Conservation (phyloP, 2,797 vertebrate species). For the Okamejei kenojei region DNA sequence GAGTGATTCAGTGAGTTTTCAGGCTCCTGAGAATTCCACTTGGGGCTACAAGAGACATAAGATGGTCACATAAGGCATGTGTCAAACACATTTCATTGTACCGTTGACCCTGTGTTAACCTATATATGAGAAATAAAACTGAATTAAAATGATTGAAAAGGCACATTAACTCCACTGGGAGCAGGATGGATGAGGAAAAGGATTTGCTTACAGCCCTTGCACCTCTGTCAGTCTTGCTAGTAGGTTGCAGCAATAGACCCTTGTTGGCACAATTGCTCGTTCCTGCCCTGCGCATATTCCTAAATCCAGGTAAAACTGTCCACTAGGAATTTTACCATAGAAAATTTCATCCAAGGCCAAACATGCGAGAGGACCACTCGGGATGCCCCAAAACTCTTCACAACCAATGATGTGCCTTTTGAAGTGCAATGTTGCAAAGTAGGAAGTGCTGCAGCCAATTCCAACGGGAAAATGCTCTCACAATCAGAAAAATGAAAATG, state of each 20-base stretch:
- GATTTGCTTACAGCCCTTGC: not conserved
- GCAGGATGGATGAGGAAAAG: not conserved
- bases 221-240: not conserved
- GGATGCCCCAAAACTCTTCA: no score
- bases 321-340: not conserved
- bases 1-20: not conserved
- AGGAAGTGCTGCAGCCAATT: no score
- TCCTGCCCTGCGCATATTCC: not conserved
- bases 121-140: no score
- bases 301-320: not conserved
- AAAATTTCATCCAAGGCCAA: not conserved
- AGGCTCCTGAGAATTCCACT: not conserved
- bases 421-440: no score
- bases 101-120: no score
- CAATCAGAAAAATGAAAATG: no score
- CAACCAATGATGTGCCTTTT: no score
- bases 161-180: not conserved
- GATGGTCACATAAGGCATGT: not conserved
- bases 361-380: not conserved
- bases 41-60: not conserved
- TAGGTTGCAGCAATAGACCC: not conserved
- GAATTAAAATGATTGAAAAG: no score
- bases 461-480: no score
- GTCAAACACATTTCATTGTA: no score
- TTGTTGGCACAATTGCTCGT: not conserved